Conservation (phyloP, 2,797 vertebrate species). For the Gorsachius magnificus region DNA sequence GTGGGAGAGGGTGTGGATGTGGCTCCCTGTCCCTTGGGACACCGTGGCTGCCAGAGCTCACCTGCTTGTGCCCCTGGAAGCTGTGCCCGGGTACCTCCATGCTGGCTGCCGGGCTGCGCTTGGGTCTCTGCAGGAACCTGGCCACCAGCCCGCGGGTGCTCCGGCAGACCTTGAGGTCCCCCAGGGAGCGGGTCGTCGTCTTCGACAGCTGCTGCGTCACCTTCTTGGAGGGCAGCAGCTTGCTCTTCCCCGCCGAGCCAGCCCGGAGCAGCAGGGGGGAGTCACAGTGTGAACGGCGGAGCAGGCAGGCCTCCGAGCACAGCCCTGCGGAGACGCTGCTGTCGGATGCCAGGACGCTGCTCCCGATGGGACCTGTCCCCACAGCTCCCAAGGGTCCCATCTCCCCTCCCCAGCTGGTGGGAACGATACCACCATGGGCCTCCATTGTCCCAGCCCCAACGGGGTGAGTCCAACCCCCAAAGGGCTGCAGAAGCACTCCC, state of each 20-base stretch:
- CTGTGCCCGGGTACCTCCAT: conserved; percentile 75
- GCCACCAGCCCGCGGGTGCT: conserved; percentile 89
- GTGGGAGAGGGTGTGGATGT: neutral
- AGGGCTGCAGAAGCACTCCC: neutral
- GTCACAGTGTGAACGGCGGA: conserved; percentile 75
- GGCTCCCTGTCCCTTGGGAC: neutral
- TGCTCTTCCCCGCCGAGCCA: conserved; percentile 79
- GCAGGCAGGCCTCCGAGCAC: conserved; percentile 82
- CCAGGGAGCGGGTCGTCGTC: conserved; percentile 89
- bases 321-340: conserved; percentile 58
- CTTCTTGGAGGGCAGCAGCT: conserved; percentile 68
- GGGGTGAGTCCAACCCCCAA: neutral
- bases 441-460: neutral
- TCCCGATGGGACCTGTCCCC: neutral
- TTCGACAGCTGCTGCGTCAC: conserved; percentile 81
- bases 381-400: fast-evolving
- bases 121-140: conserved; percentile 92
- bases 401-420: neutral
- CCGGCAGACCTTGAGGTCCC: conserved; percentile 88
- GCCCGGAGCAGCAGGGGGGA: conserved; percentile 80
- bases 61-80: conserved; percentile 83
- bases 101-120: conserved; percentile 79
- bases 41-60: neutral
- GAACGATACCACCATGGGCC: fast-evolving
- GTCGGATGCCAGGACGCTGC: neutral